Evolutionary conservation across 2,113 vertebrate genomes (phyloP), one percentile per base, ranked within the genome.

Genomic region (Podocnemis expansa): DNA sequence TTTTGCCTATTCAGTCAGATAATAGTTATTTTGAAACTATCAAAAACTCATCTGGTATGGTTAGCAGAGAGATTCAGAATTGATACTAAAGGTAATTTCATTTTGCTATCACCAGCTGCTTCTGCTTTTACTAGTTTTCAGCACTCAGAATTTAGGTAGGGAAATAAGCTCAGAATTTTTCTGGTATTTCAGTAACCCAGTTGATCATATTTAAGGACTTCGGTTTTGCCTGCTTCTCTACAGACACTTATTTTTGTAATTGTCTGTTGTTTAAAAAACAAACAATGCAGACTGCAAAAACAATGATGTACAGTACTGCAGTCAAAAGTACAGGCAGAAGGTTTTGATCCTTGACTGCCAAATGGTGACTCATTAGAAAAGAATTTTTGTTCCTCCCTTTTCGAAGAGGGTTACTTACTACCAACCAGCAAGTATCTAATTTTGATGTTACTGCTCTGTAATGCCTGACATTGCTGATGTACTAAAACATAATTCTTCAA

Each of bases 291-390:
- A n/a, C 56, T n/a, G 54, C 92, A 82, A 89, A 93, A 87, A 79
- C 78, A 84, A 96, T 56, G 90, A 80, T 88, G 47, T 88, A 89
- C 87, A 92, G 3, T 81, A 86, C 87, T 92, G 60, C 63, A 95
- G 87, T 82, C 86, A 96, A 89, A 97, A 96, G 96, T 95, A 86
- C 83, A 97, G 96, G 91, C 93, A 85, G 92, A 95, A 95, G 94
- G 87, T 93, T 96, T 94, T 95, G 89, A 94, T 97, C 94, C 96
- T 91, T 94, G 94, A 67, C 84, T 96, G 92, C 94, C 96, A 97
- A 96, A 93, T n/a, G 90, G 78, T 97, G 98, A 97, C 94, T 98
- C 96, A 97, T 96, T 90, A 87, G 93, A 96, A 93, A 93, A 87
- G 95, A 97, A 97, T 97, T 96, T 97, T 92, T 95, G 84, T 93